phyloP scores from a whole-genome alignment of 2,888 invertebrate species.

The Lasioglossum malachurum region DNA sequence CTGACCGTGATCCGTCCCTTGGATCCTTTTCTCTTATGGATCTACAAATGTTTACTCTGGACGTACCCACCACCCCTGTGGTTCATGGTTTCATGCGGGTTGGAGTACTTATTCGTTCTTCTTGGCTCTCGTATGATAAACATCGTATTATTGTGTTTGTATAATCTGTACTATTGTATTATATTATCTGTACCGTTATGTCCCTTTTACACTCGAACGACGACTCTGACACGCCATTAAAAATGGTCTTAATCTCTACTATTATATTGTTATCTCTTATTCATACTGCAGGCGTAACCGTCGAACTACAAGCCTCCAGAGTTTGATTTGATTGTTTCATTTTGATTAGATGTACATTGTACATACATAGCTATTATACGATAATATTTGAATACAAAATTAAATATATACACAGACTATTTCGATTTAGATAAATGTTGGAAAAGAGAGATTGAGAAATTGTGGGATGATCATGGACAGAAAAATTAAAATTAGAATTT shows the following conservation, averaged over 20 bases:
- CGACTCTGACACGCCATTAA: not conserved
- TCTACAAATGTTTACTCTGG: conserved; percentile 3
- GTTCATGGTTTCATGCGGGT: not conserved
- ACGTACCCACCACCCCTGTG: not conserved
- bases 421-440: no score
- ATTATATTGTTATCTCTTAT: no score
- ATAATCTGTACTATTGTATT: not conserved
- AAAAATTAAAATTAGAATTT: no score
- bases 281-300: not conserved
- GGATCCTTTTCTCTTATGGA: not conserved
- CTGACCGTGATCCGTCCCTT: not conserved
- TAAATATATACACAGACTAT: no score
- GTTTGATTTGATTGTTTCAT: no score
- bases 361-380: no score
- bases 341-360: no score
- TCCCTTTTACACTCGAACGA: not conserved
- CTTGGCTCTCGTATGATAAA: not conserved
- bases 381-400: no score
- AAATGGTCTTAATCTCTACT: not conserved
- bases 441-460: no score
- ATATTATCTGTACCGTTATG: not conserved
- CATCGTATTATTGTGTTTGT: not conserved
- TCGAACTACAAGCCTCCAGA: not conserved
- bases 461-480: no score
- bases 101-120: not conserved